These are phyloP conservation scores for Arremon brunneinucha DNA, from an alignment of 2,797 vertebrate genomes.

Conservation along the genomic window DNA sequence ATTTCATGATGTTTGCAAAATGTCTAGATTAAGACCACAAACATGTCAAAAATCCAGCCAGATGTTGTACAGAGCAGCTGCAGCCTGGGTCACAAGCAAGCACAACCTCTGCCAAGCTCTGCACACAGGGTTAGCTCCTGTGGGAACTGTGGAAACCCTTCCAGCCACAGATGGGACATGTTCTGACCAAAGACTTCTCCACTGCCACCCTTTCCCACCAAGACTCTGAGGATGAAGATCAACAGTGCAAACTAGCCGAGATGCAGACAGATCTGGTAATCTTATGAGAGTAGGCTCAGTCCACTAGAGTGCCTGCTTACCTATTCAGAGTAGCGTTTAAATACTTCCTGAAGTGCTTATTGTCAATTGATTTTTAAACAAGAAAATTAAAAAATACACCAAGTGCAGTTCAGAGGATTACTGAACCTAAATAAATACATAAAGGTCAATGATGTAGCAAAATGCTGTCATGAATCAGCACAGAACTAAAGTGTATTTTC, in stretches of 20 bases:
- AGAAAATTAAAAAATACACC: neutral
- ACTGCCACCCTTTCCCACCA: neutral
- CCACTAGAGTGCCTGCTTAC: neutral
- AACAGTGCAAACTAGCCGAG: neutral
- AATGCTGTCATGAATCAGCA: neutral
- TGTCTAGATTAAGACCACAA: neutral
- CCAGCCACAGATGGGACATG: fast-evolving
- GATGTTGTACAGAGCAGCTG: neutral
- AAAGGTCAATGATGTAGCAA: neutral
- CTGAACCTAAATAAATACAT: neutral
- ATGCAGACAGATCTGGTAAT: neutral
- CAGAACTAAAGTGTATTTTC: neutral
- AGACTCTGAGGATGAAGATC: neutral
- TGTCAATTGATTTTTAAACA: neutral
- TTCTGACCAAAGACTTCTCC: neutral
- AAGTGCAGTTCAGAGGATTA: neutral
- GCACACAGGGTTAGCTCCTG: neutral
- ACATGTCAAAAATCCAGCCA: neutral
- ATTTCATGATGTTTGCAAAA: neutral
- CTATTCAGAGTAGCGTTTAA: neutral
- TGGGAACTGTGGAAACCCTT: neutral
- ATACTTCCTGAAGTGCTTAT: neutral
- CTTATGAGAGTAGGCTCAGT: neutral
- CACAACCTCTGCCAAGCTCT: neutral
- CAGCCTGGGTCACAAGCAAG: neutral